Base-by-base conservation (phyloP, 2,888 invertebrate genomes). In the Aphodius sticticus region DNA sequence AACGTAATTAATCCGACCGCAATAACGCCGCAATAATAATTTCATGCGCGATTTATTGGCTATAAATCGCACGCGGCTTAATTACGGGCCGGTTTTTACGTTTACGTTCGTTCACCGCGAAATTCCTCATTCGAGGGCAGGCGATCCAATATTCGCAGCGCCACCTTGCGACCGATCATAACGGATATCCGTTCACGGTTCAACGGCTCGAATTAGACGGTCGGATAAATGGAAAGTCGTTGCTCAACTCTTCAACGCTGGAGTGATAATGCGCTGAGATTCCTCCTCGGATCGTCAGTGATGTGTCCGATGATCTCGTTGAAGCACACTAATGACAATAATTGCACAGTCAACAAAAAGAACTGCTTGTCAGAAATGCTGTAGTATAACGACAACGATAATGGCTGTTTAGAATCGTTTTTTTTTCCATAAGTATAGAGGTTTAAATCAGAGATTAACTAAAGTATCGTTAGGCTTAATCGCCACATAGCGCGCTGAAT, bases 221-320 rank as follows among this genome's bases (percentile, higher is more conserved):
- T 76, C 37, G 53, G 69, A 76, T 78, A 76, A 79, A 79, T 79
- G 79, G 79, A 76, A 79, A 79, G 76, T 76, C 79, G 79, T 70
- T 79, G 79, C 76, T 69, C 7, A 53, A 53, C 53, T 53, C 12
- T 53, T 53, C 3, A 53, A 53, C 53, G 53, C 1, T 12, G 53
- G 9, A 12, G 9, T 53, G 53, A 53, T 53, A 53, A 53, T 53
- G 53, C 53, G 53, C 53, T 53, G 53, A 53, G 53, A 53, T 53
- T 53, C 9, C 53, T 53, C 2, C 12, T 53, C 7, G 53, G 53
- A 53, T 12, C 53, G 53, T 53, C 26, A 53, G 6, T 53, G 9
- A 12, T 9, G 53, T 53, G 53, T 5, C 53, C 53, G 53, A 26
- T 2, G 3, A 26, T 26, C 2, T 26, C 26, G 26, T 26, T 26